Evolutionary conservation across 2,888 invertebrate species (phyloP), one percentile per base, ranked within the genome.

Genomic region (Nebria salina): DNA sequence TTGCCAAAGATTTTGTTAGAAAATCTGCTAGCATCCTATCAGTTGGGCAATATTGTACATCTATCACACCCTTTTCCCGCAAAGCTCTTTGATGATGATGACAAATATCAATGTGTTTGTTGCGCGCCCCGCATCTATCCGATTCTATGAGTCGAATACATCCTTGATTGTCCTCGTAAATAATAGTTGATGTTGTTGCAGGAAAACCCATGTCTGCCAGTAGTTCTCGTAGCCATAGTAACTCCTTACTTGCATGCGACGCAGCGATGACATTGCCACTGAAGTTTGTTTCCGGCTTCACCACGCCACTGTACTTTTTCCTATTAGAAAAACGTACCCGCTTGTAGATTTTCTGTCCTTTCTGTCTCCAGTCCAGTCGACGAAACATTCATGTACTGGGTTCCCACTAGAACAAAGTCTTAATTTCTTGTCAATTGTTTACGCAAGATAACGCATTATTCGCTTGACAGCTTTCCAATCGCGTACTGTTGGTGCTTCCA

Each of bases 281-380:
- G 86, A 26, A 85, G 86, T n/a, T 82, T 74, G 73, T 85, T 84
- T 20, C 78, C 68, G 86, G 86, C 86, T 76, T 83, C 85, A 3
- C 86, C 83, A 13, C 83, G 64, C 54, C 83, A 83, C 7, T 83
- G 83, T 43, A 68, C 70, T 20, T 83, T 78, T 20, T 76, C 64
- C 42, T 85, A 86, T 6, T 9, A 43, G 43, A 9, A 43, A 43
- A 43, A 43, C 9, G 9, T 43, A 43, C 43, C 43, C 6, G 43
- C 9, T 43, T 6, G 43, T 9, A 43, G 43, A 43, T 9, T 43
- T 43, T n/a, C n/a, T 9, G 42, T 87, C 6, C 65, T 84, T 85
- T 76, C 82, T 82, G 74, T 86, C 83, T 66, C 86, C 85, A 11
- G 86, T 86, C 86, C 85, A 87, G 83, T 85, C 84, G 25, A 86